A percentile compares a stretch with the other conserved stretches of the same genome.
Evolutionary conservation across 2,888 invertebrate genomes (phyloP).

Genomic region (Netelia fuscicornis): DNA sequence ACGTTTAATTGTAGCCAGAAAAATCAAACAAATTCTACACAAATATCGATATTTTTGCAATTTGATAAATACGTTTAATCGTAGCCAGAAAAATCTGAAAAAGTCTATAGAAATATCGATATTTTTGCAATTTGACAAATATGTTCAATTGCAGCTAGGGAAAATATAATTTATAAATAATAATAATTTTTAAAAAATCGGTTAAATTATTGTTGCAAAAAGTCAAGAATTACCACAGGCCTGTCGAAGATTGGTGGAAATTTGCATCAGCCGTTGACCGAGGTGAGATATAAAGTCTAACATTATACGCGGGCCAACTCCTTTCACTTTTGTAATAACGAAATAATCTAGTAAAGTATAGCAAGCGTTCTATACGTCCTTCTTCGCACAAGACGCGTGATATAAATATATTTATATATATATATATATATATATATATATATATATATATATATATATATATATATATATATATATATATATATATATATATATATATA

Average conservation of each 20-base stretch:
- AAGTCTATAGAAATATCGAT: no score
- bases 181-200: neutral
- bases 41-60: neutral
- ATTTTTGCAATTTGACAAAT: neutral
- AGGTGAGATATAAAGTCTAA: conserved; percentile 15
- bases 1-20: neutral
- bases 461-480: neutral
- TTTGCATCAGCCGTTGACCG: conserved; percentile 38
- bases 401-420: neutral
- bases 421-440: neutral
- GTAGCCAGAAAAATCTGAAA: no score
- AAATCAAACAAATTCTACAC: no score
- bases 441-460: neutral
- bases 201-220: neutral
- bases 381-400: neutral
- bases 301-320: conserved; percentile 28
- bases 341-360: neutral
- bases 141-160: neutral
- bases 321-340: conserved; percentile 59
- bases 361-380: neutral
- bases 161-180: neutral
- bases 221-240: neutral
- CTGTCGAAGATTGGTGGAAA: conserved; percentile 40
- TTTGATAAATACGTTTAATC: neutral
- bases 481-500: neutral